Conservation (phyloP, 2,888 invertebrate genomes). For the Onthophagus sagittarius region DNA sequence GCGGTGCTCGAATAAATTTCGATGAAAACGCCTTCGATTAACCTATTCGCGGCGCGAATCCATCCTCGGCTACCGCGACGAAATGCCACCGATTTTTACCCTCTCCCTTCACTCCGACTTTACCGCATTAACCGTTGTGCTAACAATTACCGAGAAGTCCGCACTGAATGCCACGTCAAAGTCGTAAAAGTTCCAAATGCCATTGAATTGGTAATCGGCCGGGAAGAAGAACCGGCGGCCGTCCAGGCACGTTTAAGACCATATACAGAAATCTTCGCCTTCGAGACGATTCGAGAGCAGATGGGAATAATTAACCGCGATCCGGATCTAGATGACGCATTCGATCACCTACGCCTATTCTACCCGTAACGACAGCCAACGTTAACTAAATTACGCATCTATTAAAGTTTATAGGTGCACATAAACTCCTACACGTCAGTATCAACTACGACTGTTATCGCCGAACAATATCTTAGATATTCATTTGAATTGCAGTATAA, state of each 20-base stretch:
- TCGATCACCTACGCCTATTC: background rate
- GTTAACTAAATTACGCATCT: conserved; percentile 1
- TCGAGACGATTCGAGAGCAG: background rate
- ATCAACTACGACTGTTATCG: background rate
- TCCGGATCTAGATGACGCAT: conserved; percentile 1
- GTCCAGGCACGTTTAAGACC: background rate
- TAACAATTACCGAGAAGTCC: background rate
- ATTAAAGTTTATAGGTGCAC: conserved; percentile 8
- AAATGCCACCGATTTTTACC: conserved; percentile 11
- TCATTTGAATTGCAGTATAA: conserved; percentile 2
- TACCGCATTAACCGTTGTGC: conserved; percentile 6
- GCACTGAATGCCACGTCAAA: background rate
- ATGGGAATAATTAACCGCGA: conserved; percentile 4
- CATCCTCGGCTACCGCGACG: conserved; percentile 1
- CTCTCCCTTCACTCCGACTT: background rate
- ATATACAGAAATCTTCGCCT: background rate
- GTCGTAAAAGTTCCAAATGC: conserved; percentile 4
- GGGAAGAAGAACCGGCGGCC: background rate
- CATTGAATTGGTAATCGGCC: background rate
- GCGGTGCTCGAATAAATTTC: conserved; percentile 3
- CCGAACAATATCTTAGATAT: background rate
- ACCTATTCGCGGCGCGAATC: conserved; percentile 10
- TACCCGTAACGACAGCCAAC: background rate
- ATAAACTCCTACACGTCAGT: conserved; percentile 1
- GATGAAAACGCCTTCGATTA: conserved; percentile 6